Evolutionary conservation across 64 coral and sea anemone species (phyloP).

Genomic region (Montipora efflorescens): DNA sequence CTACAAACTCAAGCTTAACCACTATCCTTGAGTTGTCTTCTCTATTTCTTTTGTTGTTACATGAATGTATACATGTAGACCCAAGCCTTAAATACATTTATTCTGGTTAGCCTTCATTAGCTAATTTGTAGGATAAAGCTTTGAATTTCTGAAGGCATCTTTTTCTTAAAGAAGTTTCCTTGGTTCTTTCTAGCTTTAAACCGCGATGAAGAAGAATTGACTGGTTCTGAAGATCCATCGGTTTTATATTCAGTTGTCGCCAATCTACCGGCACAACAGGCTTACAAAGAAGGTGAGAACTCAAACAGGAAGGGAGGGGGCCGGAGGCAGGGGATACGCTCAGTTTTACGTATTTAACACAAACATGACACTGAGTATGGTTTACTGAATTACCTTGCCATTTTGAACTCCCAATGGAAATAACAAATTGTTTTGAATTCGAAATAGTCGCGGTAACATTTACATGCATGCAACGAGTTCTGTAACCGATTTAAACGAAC

Average conservation of each 20-base stretch:
- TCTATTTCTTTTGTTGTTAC: no score
- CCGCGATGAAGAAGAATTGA: conserved; percentile 91
- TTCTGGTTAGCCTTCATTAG: neutral
- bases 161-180: neutral
- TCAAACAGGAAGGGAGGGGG: neutral
- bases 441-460: no score
- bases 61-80: no score
- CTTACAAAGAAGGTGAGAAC: conserved; percentile 88
- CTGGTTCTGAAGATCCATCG: conserved; percentile 87
- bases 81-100: neutral
- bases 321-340: neutral
- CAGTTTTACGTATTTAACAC: neutral
- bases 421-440: no score
- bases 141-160: neutral
- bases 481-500: no score
- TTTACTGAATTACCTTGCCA: no score
- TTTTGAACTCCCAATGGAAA: no score
- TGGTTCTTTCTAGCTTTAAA: conserved; percentile 51
- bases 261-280: conserved; percentile 72
- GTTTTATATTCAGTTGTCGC: conserved; percentile 84
- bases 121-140: neutral
- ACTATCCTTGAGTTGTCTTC: no score
- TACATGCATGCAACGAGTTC: no score
- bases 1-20: neutral
- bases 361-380: no score